Conservation (phyloP, 1,140 invertebrate genomes). For the Zaprionus taronus region DNA sequence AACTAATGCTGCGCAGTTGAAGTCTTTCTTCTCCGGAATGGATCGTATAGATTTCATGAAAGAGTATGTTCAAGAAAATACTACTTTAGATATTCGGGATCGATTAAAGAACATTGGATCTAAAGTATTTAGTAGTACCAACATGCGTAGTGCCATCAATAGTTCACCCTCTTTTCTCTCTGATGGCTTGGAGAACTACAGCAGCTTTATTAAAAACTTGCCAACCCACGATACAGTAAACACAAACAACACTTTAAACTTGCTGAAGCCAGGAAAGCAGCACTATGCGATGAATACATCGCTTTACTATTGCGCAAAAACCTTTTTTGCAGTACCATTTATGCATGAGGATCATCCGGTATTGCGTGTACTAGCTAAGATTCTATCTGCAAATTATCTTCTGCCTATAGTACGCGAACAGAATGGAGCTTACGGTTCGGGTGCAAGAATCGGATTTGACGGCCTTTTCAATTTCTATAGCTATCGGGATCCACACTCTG, state of each 20-base stretch:
- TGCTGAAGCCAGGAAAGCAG: conserved; percentile 80
- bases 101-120: conserved; percentile 88
- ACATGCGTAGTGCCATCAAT: conserved; percentile 88
- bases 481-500: conserved; percentile 92
- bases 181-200: conserved; percentile 85
- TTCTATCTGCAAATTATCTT: conserved; percentile 92
- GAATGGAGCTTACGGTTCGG: conserved; percentile 95
- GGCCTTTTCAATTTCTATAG: conserved; percentile 92
- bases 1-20: conserved; percentile 87
- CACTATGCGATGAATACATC: conserved; percentile 93
- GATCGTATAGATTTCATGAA: conserved; percentile 92
- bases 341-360: conserved; percentile 90
- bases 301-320: conserved; percentile 93
- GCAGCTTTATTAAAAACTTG: conserved; percentile 84
- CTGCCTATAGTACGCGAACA: conserved; percentile 94
- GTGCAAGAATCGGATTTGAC: conserved; percentile 88
- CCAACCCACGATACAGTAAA: conserved; percentile 67
- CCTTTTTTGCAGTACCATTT: conserved; percentile 91
- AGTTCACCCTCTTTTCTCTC: conserved; percentile 85
- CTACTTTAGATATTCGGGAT: conserved; percentile 87
- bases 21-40: conserved; percentile 90
- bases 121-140: conserved; percentile 88
- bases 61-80: conserved; percentile 88
- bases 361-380: conserved; percentile 89
- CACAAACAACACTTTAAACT: conserved; percentile 37